Percentiles rank a stretch among this genome's conserved stretches.
phyloP scores from a whole-genome alignment of 2,113 vertebrate species.

The Entelurus aequoreus region DNA sequence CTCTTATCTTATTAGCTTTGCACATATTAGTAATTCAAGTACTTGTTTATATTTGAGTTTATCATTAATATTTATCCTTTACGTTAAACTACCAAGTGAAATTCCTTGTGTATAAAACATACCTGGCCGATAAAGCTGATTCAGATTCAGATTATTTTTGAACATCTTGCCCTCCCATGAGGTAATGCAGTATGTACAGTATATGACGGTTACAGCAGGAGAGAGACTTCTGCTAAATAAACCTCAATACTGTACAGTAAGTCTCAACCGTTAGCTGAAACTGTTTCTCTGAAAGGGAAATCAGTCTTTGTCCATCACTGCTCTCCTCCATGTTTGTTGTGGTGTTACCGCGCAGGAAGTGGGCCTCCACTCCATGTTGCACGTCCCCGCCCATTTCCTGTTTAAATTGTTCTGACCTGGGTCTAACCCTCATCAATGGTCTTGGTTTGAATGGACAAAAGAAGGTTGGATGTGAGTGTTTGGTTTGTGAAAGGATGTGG shows the following conservation, averaged over 20 bases:
- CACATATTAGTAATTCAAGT: no score
- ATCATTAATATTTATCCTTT: no score
- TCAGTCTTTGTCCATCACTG: not conserved
- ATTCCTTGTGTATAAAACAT: no score
- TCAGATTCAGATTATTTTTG: not conserved
- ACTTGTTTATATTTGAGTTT: no score
- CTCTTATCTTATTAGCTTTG: no score
- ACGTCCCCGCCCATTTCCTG: conserved; percentile 7
- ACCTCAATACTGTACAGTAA: not conserved
- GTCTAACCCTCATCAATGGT: not conserved
- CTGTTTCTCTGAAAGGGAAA: conserved; percentile 10
- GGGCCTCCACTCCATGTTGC: not conserved
- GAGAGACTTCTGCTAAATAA: conserved; percentile 8
- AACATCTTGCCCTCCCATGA: conserved; percentile 25
- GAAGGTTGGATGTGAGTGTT: not conserved
- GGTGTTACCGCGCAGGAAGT: not conserved
- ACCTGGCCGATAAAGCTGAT: no score
- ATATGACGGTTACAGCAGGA: conserved; percentile 30
- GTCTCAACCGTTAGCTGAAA: conserved; percentile 14
- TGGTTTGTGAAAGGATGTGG: not conserved
- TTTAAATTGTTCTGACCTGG: conserved; percentile 3
- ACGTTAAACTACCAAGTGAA: no score
- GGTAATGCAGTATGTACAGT: conserved; percentile 46
- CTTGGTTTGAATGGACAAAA: conserved; percentile 3
- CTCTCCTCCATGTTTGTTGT: not conserved